Evolutionary conservation across 2,113 vertebrate species (phyloP).

Genomic region (Trematocara stigmaticum): DNA sequence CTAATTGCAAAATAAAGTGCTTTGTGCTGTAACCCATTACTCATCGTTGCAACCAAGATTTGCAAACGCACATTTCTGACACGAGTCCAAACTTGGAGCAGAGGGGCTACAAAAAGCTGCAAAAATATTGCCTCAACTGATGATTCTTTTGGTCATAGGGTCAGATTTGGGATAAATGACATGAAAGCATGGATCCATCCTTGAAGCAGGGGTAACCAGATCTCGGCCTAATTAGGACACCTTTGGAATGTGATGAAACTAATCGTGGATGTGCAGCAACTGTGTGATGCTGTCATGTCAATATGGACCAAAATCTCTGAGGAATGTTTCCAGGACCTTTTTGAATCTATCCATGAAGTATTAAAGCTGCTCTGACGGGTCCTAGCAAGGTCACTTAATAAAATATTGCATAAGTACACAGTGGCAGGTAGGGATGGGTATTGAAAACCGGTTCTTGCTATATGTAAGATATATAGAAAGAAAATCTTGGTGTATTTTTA

Average conservation of each 20-base stretch:
- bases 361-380: fast-evolving
- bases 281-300: background rate
- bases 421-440: background rate
- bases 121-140: background rate
- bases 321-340: background rate
- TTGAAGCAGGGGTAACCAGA: background rate
- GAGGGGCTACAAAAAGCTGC: background rate
- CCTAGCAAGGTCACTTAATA: background rate
- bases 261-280: background rate
- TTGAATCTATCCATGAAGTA: background rate
- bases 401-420: background rate
- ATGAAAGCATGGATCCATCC: background rate
- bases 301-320: background rate
- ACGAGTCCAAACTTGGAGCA: background rate
- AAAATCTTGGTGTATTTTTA: background rate
- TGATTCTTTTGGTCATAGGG: background rate
- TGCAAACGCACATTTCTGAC: background rate
- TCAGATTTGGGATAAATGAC: background rate
- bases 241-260: background rate
- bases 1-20: background rate
- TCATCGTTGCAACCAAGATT: background rate
- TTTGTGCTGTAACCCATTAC: background rate
- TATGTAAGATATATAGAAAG: background rate
- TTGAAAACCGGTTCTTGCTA: too few relatives aligned
- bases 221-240: background rate